phyloP scores from a whole-genome alignment of 1,140 invertebrate species.

The Probaryconus sp. region DNA sequence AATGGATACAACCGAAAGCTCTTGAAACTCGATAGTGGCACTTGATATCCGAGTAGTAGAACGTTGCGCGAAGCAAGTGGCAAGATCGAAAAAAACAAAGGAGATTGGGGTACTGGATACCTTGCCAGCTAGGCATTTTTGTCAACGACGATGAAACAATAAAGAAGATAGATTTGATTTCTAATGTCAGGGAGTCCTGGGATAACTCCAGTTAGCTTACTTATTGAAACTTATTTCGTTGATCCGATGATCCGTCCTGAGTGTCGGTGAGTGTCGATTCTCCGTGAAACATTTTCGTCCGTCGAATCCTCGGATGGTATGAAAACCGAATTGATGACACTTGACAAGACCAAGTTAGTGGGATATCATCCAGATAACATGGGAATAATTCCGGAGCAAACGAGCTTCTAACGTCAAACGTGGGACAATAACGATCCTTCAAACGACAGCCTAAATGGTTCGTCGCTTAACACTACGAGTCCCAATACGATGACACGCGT shows the following conservation, averaged over 20 bases:
- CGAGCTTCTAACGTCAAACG: slow-evolving; percentile 30
- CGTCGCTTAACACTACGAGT: slow-evolving; percentile 26
- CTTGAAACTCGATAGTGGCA: slow-evolving; percentile 9
- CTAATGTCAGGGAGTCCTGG: slow-evolving; percentile 22
- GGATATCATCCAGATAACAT: slow-evolving; percentile 28
- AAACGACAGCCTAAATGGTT: slow-evolving; percentile 24
- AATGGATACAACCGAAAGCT: slow-evolving; percentile 18
- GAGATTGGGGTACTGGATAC: no score
- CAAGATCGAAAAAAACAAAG: slow-evolving; percentile 3
- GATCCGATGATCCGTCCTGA: slow-evolving; percentile 16
- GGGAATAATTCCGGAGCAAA: slow-evolving; percentile 38
- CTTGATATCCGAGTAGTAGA: slow-evolving; percentile 9
- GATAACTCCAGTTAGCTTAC: slow-evolving; percentile 12
- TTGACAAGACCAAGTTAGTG: no score
- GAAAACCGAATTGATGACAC: slow-evolving; percentile 11
- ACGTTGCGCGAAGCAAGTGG: no score
- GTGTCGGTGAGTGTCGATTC: slow-evolving; percentile 26
- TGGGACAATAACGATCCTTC: slow-evolving; percentile 30
- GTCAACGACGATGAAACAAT: slow-evolving; percentile 18
- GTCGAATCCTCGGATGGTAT: slow-evolving; percentile 8
- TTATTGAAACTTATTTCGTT: slow-evolving; percentile 31
- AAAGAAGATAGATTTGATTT: slow-evolving; percentile 28
- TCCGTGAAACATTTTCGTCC: neutral
- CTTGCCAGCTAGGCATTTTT: neutral
- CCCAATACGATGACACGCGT: slow-evolving; percentile 8